These are phyloP conservation scores for Pentalonia nigronervosa DNA, from an alignment of 1,140 invertebrate species.

Conservation along the genomic window DNA sequence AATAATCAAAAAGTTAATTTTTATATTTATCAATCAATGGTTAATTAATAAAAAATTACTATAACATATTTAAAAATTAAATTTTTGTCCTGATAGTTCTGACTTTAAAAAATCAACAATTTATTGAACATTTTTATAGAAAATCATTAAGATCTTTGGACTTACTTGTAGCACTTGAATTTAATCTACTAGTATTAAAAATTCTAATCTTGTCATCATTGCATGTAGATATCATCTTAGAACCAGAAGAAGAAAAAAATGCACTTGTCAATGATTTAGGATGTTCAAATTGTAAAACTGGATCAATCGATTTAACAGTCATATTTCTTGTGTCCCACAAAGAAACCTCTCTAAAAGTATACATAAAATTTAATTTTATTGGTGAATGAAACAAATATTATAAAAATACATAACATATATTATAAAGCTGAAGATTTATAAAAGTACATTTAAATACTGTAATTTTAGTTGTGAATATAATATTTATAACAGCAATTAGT, in stretches of 20 bases:
- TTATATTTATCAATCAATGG: too few relatives aligned
- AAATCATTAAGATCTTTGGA: background rate
- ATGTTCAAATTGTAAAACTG: slow-evolving; percentile 40
- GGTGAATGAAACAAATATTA: too few relatives aligned
- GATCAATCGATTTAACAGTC: slow-evolving; percentile 36
- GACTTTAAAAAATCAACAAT: background rate
- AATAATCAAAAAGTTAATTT: too few relatives aligned
- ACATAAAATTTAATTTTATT: slow-evolving; percentile 39
- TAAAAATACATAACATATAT: too few relatives aligned
- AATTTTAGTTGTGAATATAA: background rate
- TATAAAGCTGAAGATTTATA: too few relatives aligned
- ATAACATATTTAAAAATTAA: too few relatives aligned
- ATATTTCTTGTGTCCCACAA: slow-evolving; percentile 57
- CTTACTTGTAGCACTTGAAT: background rate
- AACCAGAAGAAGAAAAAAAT: slow-evolving; percentile 62
- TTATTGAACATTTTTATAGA: background rate
- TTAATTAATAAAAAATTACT: too few relatives aligned
- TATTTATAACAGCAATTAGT: slow-evolving; percentile 1
- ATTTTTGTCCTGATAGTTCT: too few relatives aligned
- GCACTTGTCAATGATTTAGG: slow-evolving; percentile 60
- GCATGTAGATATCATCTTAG: slow-evolving; percentile 60
- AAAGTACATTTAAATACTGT: background rate
- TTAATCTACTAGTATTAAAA: slow-evolving; percentile 56
- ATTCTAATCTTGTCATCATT: slow-evolving; percentile 61
- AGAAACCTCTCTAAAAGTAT: slow-evolving; percentile 49